Base-by-base conservation (phyloP, 2,888 invertebrate genomes). In the Tanypteryx hageni region DNA sequence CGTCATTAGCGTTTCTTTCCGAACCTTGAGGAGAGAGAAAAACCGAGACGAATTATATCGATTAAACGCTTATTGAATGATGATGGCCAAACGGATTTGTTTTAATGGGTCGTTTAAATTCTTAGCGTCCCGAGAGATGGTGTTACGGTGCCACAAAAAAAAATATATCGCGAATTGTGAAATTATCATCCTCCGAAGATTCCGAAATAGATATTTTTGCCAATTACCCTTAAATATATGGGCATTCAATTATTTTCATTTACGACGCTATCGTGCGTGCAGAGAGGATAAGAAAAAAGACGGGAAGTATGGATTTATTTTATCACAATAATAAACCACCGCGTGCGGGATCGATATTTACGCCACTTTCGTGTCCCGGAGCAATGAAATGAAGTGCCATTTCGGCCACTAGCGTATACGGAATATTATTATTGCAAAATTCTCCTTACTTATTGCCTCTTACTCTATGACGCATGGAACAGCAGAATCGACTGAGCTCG, bases 301-400 rank as follows among this genome's bases (percentile, higher is more conserved):
- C 44, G 44, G n/a, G 44, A 27, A 83, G 83, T 31, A n/a, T 44
- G n/a, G 56, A 83, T n/a, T 56, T 83, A 18, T 83, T 56, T 83
- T 56, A 83, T 83, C 56, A 16, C n/a, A 83, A 56, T 83, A 56
- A 83, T 83, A 56, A 83, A 83, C 83, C 57, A 56, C 56, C 9
- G 56, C 83, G 9, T 57, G n/a, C n/a, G 56, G 18, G 56, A 83
- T 83, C 82, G 7, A 14, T 56, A 83, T 83, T 57, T 83, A 57
- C 44, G 27, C 83, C n/a, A n/a, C 83, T 57, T 8, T 57, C 83
- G 83, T 83, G 83, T 83, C 56, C n/a, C 57, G 57, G 14, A 56
- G 14, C 18, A 18, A 57, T 57, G 83, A n/a, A 56, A n/a, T 16
- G n/a, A 56, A 56, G 57, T 83, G 83, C 57, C n/a, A 16, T 44